phyloP scores from a whole-genome alignment of 2,888 invertebrate genomes.

The Pheosia tremula region DNA sequence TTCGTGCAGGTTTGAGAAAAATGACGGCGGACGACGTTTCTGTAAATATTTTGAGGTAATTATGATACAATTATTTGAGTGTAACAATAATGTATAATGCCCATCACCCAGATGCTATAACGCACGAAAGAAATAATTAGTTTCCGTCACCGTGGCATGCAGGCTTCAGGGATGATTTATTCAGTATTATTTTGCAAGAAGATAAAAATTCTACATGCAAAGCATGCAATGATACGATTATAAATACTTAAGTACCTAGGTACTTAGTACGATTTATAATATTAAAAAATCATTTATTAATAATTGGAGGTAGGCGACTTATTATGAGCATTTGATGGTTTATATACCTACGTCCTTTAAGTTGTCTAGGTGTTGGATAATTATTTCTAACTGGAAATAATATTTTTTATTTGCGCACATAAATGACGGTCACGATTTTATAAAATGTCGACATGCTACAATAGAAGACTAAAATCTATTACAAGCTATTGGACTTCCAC shows the following conservation, averaged over 20 bases:
- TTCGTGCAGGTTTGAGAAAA: constrained; percentile 95
- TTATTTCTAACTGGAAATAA: background rate
- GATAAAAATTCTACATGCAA: constrained; percentile 25
- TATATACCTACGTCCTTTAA: background rate
- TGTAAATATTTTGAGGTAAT: constrained; percentile 61
- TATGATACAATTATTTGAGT: constrained; percentile 7
- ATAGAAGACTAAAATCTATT: background rate
- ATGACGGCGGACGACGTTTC: constrained; percentile 95
- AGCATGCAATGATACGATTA: constrained; percentile 23
- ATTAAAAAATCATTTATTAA: too few relatives aligned
- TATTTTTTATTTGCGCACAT: constrained; percentile 3
- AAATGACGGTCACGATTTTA: background rate
- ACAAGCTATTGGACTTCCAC: constrained; percentile 5
- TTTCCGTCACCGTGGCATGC: constrained; percentile 31
- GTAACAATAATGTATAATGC: constrained; percentile 10
- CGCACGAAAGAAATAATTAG: background rate
- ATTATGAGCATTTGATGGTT: too few relatives aligned
- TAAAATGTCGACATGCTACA: constrained; percentile 22
- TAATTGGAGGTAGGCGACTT: too few relatives aligned
- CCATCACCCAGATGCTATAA: constrained; percentile 41
- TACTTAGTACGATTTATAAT: too few relatives aligned
- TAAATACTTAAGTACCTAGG: background rate
- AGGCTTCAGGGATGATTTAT: constrained; percentile 16
- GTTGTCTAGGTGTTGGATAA: background rate
- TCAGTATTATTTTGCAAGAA: constrained; percentile 10